Evolutionary conservation across 2,113 vertebrate species (phyloP).

Genomic region (Dicerorhinus sumatrensis): DNA sequence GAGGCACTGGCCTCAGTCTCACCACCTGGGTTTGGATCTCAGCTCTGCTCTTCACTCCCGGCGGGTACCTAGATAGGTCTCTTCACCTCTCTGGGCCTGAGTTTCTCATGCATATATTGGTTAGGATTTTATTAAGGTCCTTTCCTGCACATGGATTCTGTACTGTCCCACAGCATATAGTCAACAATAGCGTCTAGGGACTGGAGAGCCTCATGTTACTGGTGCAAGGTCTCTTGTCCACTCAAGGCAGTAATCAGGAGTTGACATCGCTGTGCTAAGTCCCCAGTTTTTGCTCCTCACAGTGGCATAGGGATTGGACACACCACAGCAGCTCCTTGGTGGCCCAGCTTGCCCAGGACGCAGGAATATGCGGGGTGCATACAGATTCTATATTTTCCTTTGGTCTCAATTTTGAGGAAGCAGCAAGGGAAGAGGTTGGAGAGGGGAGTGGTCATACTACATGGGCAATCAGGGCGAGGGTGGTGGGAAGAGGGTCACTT

Average conservation of each 20-base stretch:
- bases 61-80: fast-evolving
- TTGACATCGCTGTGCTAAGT: fast-evolving
- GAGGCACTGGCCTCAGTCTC: neutral
- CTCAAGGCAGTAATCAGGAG: neutral
- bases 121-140: neutral
- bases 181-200: neutral
- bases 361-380: neutral
- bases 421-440: neutral
- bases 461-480: neutral
- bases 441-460: no score
- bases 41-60: neutral
- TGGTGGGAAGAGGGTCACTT: neutral
- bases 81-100: neutral
- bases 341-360: neutral
- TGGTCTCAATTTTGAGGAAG: neutral
- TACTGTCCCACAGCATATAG: neutral
- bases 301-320: fast-evolving
- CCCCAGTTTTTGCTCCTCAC: neutral
- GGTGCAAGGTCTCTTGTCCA: neutral
- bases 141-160: neutral
- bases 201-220: neutral
- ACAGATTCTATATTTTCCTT: neutral
- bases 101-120: neutral
- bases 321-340: fast-evolving
- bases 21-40: neutral